Conservation (phyloP, 2,888 invertebrate species). For the Keiferia lycopersicella region DNA sequence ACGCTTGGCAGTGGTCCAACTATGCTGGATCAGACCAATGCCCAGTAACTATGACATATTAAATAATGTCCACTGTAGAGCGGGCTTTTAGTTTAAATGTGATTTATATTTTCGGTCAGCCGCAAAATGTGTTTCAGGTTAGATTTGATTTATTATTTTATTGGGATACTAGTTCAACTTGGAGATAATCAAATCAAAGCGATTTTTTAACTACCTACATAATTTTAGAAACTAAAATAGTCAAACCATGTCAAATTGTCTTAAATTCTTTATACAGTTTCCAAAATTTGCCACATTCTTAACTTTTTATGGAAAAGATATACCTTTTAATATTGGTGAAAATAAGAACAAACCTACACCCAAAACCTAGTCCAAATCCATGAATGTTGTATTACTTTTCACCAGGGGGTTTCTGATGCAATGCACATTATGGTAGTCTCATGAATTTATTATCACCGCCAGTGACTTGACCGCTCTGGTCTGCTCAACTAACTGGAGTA, state of each 20-base stretch:
- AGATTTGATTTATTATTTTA: conserved; percentile 6
- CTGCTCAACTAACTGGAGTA: not conserved
- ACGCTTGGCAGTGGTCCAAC: not conserved
- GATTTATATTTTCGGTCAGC: conserved; percentile 2
- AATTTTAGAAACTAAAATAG: too few species aligned
- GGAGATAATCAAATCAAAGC: too few species aligned
- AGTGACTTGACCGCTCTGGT: not conserved
- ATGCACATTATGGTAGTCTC: conserved; percentile 1
- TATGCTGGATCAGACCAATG: conserved; percentile 5
- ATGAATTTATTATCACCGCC: conserved; percentile 2
- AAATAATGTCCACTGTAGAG: not conserved
- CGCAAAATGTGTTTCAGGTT: conserved; percentile 1
- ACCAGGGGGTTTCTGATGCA: not conserved
- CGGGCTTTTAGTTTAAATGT: conserved; percentile 7
- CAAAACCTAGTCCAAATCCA: not conserved
- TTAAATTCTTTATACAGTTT: too few species aligned
- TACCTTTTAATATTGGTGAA: not conserved
- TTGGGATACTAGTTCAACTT: not conserved
- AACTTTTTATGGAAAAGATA: not conserved
- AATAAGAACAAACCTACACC: not conserved
- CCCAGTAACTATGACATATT: conserved; percentile 7
- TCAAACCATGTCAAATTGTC: too few species aligned
- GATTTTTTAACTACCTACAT: too few species aligned
- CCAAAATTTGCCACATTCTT: too few species aligned
- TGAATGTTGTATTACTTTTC: conserved; percentile 1